Conservation (phyloP, 2,797 vertebrate species). For the Mustela erminea region DNA sequence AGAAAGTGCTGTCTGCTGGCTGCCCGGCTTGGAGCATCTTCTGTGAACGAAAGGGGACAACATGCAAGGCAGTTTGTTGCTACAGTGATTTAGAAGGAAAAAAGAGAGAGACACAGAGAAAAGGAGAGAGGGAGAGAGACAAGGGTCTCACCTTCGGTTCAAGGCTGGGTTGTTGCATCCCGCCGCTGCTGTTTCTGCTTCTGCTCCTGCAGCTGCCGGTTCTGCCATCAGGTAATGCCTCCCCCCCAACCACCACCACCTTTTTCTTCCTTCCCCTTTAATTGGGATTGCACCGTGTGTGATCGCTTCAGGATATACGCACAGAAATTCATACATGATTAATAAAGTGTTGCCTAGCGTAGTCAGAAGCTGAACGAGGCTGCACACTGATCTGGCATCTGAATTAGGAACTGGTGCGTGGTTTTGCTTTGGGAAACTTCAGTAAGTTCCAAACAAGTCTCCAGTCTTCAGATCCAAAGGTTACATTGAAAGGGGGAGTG, state of each 20-base stretch:
- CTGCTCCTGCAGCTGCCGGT: slow-evolving; percentile 68
- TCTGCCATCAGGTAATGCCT: slow-evolving; percentile 83
- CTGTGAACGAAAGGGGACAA: slow-evolving; percentile 66
- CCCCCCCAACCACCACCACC: no score
- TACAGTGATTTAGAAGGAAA: slow-evolving; percentile 51
- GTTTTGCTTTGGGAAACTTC: slow-evolving; percentile 84
- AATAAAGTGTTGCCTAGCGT: neutral
- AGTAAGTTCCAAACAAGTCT: slow-evolving; percentile 83
- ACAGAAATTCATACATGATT: neutral
- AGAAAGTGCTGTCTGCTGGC: slow-evolving; percentile 81
- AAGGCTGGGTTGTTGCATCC: slow-evolving; percentile 35
- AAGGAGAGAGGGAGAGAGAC: neutral
- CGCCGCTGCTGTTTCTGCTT: neutral
- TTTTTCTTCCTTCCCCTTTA: no score
- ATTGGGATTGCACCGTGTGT: neutral
- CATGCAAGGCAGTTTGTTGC: slow-evolving; percentile 64
- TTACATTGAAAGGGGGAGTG: rapidly evolving
- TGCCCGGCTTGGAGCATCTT: slow-evolving; percentile 34
- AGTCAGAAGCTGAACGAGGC: neutral
- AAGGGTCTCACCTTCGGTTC: slow-evolving; percentile 64
- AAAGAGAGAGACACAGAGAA: neutral
- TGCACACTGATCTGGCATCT: rapidly evolving
- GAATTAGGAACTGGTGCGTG: neutral
- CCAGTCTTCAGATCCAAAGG: neutral
- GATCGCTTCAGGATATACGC: slow-evolving; percentile 32